Conservation (phyloP, 2,888 invertebrate genomes). For the Archaeoteleia sp. region DNA sequence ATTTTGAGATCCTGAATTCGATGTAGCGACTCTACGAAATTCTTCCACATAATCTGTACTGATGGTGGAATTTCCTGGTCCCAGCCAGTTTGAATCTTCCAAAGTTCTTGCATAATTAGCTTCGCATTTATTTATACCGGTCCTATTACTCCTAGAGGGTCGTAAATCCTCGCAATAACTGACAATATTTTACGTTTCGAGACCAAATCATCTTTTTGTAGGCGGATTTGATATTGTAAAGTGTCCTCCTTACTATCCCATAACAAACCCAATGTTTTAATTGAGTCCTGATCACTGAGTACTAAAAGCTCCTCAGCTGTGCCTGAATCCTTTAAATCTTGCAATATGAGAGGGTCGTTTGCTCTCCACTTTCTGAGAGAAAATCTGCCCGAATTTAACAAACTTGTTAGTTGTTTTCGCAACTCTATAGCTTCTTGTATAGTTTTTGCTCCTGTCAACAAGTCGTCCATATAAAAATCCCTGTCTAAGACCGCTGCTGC, state of each 20-base stretch:
- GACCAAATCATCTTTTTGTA: no score
- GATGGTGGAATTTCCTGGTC: constrained; percentile 10
- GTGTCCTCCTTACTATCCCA: constrained; percentile 41
- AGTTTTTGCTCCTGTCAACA: constrained; percentile 2
- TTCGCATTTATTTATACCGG: constrained; percentile 41
- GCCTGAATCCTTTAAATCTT: not conserved
- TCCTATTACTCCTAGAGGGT: constrained; percentile 36
- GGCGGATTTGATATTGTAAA: constrained; percentile 36
- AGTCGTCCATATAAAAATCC: constrained; percentile 57
- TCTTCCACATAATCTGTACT: constrained; percentile 4
- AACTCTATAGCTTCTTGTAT: constrained; percentile 40
- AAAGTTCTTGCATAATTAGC: constrained; percentile 37
- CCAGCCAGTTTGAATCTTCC: constrained; percentile 23
- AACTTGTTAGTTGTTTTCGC: constrained; percentile 10
- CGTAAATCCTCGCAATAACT: constrained; percentile 38
- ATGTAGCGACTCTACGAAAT: constrained; percentile 2
- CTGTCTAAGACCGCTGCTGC: constrained; percentile 37
- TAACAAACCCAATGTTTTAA: constrained; percentile 39
- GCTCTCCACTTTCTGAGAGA: constrained; percentile 39
- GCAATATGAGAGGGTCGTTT: constrained; percentile 12
- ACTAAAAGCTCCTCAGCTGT: constrained; percentile 15
- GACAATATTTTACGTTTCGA: constrained; percentile 38
- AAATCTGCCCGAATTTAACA: constrained; percentile 26
- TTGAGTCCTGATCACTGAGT: constrained; percentile 16
- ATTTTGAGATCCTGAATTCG: constrained; percentile 25